Conservation (phyloP, 2,113 vertebrate genomes). For the Andinoacara biseriatus region DNA sequence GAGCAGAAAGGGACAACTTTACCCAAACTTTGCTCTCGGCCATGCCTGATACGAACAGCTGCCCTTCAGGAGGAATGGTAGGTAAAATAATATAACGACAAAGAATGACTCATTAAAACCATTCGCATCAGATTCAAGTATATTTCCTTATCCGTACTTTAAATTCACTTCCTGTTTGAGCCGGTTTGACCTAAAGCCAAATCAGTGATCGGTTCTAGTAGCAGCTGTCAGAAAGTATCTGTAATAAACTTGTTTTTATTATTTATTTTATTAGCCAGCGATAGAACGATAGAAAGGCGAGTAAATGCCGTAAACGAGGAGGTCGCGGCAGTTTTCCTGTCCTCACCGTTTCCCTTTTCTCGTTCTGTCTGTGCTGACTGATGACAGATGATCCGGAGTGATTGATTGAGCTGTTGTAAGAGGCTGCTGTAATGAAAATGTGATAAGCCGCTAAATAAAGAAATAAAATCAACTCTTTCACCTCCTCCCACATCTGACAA, state of each 20-base stretch:
- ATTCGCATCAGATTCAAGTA: too few species aligned
- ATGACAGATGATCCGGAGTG: constrained; percentile 29
- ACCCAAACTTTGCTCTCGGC: constrained; percentile 78
- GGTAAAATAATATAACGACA: background rate
- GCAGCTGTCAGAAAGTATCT: background rate
- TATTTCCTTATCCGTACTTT: background rate
- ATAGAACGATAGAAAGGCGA: background rate
- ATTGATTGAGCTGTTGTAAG: constrained; percentile 54
- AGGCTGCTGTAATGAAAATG: constrained; percentile 67
- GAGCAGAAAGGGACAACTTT: constrained; percentile 86
- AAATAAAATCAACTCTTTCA: constrained; percentile 68
- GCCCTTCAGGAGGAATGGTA: background rate
- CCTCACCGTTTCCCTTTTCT: background rate
- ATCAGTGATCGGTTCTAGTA: background rate
- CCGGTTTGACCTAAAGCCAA: background rate
- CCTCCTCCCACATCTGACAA: constrained; percentile 69
- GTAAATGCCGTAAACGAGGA: background rate
- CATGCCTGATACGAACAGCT: constrained; percentile 42
- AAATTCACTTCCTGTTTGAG: background rate
- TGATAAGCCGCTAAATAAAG: constrained; percentile 71
- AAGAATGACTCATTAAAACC: background rate
- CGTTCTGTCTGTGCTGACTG: background rate
- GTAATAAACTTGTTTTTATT: background rate
- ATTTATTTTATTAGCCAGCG: background rate
- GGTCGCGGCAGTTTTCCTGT: background rate